These are phyloP conservation scores for Allolobophora icterica DNA, from an alignment of 2,888 invertebrate genomes.

Conservation along the genomic window DNA sequence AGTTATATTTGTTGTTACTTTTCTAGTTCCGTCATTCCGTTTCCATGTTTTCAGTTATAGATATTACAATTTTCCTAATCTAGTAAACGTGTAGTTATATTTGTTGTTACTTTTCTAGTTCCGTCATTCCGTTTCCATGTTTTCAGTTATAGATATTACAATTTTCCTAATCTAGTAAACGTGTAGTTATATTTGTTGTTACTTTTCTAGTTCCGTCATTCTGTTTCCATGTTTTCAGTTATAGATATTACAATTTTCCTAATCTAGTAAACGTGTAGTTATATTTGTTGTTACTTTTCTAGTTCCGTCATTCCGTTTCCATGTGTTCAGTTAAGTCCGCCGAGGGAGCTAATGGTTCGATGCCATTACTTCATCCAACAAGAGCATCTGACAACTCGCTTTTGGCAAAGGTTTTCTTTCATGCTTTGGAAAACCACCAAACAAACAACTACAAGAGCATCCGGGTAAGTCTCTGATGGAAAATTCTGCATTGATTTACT, in stretches of 20 bases:
- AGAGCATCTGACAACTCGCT: neutral
- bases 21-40: constrained; percentile 9
- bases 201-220: constrained; percentile 12
- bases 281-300: neutral
- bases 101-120: neutral
- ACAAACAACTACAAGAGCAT: constrained; percentile 35
- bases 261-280: neutral
- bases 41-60: neutral
- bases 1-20: neutral
- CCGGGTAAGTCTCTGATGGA: constrained; percentile 21
- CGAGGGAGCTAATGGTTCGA: neutral
- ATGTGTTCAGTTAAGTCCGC: constrained; percentile 22
- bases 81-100: neutral
- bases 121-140: constrained; percentile 19
- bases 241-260: neutral
- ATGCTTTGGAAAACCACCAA: constrained; percentile 23
- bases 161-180: no score
- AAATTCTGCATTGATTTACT: neutral
- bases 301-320: constrained; percentile 24
- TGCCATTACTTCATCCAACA: neutral
- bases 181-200: neutral
- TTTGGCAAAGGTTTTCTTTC: constrained; percentile 23
- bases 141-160: neutral
- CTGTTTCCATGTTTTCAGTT: neutral
- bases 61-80: neutral